Evolutionary conservation across 2,888 invertebrate genomes (phyloP).

Genomic region (Spatulosminthurus flaviceps): DNA sequence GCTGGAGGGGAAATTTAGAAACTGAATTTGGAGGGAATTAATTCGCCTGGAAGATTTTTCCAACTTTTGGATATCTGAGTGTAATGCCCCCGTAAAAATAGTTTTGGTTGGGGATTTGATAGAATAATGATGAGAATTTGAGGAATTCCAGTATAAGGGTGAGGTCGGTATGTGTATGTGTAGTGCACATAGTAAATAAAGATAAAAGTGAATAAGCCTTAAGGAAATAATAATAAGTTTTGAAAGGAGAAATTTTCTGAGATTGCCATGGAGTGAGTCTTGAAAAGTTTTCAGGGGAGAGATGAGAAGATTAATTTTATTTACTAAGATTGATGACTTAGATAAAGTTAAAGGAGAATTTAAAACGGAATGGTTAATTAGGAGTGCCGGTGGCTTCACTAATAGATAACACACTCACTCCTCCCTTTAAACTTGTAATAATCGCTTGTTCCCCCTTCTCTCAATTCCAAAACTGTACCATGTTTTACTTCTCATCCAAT

Average conservation of each 20-base stretch:
- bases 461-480: neutral
- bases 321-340: constrained; percentile 13
- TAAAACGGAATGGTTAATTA: constrained; percentile 18
- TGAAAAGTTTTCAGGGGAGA: constrained; percentile 5
- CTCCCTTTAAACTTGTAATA: constrained; percentile 18
- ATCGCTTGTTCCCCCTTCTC: neutral
- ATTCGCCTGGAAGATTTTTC: too few relatives aligned
- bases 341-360: constrained; percentile 18
- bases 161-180: too few relatives aligned
- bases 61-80: too few relatives aligned
- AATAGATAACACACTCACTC: constrained; percentile 12
- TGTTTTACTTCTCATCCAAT: neutral
- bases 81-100: too few relatives aligned
- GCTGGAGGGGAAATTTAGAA: too few relatives aligned
- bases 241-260: neutral
- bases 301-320: constrained; percentile 18
- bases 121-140: too few relatives aligned
- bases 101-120: too few relatives aligned
- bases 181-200: too few relatives aligned
- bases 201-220: neutral
- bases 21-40: too few relatives aligned
- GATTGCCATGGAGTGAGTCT: neutral
- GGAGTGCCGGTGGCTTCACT: constrained; percentile 12
- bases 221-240: constrained; percentile 2
- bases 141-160: too few relatives aligned